Base-by-base conservation (phyloP, 2,113 vertebrate genomes). In the Rostratula benghalensis region DNA sequence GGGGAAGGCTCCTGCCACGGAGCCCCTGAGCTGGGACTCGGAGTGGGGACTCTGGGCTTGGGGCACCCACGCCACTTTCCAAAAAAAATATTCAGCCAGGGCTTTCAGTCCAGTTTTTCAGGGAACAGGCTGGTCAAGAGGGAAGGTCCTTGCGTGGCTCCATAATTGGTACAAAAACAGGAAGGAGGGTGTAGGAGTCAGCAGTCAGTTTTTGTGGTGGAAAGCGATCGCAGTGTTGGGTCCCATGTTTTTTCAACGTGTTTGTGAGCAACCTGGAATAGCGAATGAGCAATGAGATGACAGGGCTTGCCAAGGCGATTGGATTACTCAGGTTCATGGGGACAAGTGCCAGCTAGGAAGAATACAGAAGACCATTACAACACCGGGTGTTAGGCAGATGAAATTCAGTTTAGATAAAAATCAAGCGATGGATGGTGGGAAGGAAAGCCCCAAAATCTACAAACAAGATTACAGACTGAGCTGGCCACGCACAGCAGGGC, bases 341-440 rank as follows among this genome's bases (percentile, higher is more conserved):
- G 64, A 67, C 39, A 84, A 63, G 21, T 83, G 93, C 93, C 89
- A 94, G 61, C 65, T 78, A 51, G 73, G 74, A 94, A 82, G 83
- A 92, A 51, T 39, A 84, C 87, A 92, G 83, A 65, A 18, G 33
- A 51, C 27, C 56, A 68, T 94, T 94, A 81, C 83, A 75, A 67
- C 77, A 78, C 6, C 3, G 17, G 46, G 60, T 2, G 7, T 41
- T 35, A 50, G 61, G 77, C 48, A 82, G 71, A 87, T 87, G 87
- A 84, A 95, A 93, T 95, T 91, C 77, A 76, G 65, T 91, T 94
- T 75, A 95, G 93, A 95, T 93, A 61, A 92, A 28, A 60, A 93
- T 68, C 57, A 48, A 87, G 51, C 23, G 46, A 56, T 79, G 71
- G 60, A n/a, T 12, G 23, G 28, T 3, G 74, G 50, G 16, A 20